Evolutionary conservation across 2,888 invertebrate genomes (phyloP).

Genomic region (Nemoura dubitans): DNA sequence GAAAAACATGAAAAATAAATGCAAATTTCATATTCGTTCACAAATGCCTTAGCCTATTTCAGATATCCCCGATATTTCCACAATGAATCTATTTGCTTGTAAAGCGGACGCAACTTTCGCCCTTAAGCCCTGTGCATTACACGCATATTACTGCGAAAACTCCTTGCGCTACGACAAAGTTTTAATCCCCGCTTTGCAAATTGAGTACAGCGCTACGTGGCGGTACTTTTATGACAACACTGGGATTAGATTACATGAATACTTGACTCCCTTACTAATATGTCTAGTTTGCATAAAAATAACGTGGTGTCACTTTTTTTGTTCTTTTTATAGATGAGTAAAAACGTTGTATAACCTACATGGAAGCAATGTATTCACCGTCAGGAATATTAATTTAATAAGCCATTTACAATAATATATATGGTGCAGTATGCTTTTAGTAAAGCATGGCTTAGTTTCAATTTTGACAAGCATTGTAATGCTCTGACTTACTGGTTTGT

Average conservation of each 20-base stretch:
- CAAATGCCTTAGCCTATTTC: no score
- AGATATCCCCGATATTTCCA: no score
- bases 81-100: no score
- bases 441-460: no score
- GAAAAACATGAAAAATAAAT: no score
- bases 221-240: background rate
- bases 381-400: conserved; percentile 2
- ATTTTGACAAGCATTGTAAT: no score
- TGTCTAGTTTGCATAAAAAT: background rate
- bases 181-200: background rate
- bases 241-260: background rate
- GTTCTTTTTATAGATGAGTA: background rate
- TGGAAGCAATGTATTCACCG: background rate
- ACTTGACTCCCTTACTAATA: background rate
- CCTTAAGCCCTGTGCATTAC: no score
- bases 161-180: background rate
- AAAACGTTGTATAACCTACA: background rate
- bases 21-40: no score
- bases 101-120: no score
- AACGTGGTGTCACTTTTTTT: background rate
- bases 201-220: background rate
- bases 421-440: background rate
- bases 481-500: no score
- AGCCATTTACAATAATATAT: background rate
- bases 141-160: background rate